Evolutionary conservation across 2,888 invertebrate species (phyloP).

Genomic region (Eristalis intricaria): DNA sequence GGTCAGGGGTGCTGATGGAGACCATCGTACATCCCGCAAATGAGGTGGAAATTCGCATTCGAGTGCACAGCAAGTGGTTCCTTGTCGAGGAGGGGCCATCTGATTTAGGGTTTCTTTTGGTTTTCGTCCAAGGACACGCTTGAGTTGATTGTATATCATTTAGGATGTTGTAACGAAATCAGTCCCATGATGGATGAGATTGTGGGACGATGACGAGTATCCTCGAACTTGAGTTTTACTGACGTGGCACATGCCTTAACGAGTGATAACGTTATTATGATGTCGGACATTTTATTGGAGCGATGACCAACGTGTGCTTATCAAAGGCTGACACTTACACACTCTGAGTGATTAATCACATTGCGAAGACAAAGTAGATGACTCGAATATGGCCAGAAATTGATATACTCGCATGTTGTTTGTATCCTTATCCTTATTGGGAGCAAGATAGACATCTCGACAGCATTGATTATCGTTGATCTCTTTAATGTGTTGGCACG

Average conservation of each 20-base stretch:
- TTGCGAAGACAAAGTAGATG: background rate
- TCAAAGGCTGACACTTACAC: background rate
- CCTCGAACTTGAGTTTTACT: constrained; percentile 45
- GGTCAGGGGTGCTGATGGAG: background rate
- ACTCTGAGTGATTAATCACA: constrained; percentile 35
- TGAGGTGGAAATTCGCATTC: constrained; percentile 58
- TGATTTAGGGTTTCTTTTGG: constrained; percentile 33
- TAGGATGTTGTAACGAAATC: constrained; percentile 51
- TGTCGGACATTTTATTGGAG: constrained; percentile 19
- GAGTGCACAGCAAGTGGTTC: constrained; percentile 21
- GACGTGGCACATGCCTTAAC: constrained; percentile 11
- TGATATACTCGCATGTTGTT: background rate
- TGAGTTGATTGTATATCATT: constrained; percentile 40
- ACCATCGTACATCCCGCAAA: background rate
- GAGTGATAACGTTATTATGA: constrained; percentile 51
- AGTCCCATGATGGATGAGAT: constrained; percentile 60
- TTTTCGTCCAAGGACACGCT: background rate
- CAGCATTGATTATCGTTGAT: background rate
- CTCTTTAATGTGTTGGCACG: background rate
- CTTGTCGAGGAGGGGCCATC: constrained; percentile 24
- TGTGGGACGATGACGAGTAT: constrained; percentile 35
- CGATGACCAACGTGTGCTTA: constrained; percentile 33
- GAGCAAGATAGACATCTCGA: background rate
- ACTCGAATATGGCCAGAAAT: background rate
- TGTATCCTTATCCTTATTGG: background rate